phyloP scores from a whole-genome alignment of 2,888 invertebrate species.

The Entomobrya multifasciata region DNA sequence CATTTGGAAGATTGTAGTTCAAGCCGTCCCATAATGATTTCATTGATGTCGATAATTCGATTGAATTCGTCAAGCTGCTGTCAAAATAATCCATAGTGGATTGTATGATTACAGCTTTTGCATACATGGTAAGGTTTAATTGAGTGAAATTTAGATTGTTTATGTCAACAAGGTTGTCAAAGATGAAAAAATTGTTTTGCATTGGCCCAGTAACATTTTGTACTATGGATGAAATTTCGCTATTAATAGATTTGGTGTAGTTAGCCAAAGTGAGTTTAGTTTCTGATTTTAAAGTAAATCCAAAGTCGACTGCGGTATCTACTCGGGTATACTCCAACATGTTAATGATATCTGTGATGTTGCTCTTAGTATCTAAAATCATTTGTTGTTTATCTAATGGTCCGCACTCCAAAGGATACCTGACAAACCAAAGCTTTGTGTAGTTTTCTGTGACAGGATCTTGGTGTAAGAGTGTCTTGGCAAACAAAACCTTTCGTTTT shows the following conservation, averaged over 20 bases:
- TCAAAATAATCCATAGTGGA: too few relatives aligned
- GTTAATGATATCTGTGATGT: neutral
- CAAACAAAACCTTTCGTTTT: too few relatives aligned
- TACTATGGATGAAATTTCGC: neutral
- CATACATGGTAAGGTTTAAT: neutral
- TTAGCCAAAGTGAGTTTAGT: neutral
- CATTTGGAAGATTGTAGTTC: neutral
- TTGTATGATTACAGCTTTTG: neutral
- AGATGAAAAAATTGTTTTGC: neutral
- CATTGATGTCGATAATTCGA: neutral
- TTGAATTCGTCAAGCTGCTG: neutral
- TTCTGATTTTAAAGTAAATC: neutral
- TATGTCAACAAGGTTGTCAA: neutral
- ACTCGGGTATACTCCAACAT: neutral
- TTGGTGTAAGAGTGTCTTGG: too few relatives aligned
- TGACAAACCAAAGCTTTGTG: constrained; percentile 4
- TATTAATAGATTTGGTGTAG: neutral
- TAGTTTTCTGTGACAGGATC: neutral
- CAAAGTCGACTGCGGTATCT: neutral
- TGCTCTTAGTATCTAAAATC: neutral
- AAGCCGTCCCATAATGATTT: neutral
- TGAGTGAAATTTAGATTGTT: neutral
- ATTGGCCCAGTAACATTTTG: neutral
- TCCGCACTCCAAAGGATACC: neutral
- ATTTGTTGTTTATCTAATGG: neutral